Percentiles rank a stretch among this genome's conserved stretches.
Evolutionary conservation across 1,140 invertebrate species (phyloP).

Genomic region (Drosophila hydei): DNA sequence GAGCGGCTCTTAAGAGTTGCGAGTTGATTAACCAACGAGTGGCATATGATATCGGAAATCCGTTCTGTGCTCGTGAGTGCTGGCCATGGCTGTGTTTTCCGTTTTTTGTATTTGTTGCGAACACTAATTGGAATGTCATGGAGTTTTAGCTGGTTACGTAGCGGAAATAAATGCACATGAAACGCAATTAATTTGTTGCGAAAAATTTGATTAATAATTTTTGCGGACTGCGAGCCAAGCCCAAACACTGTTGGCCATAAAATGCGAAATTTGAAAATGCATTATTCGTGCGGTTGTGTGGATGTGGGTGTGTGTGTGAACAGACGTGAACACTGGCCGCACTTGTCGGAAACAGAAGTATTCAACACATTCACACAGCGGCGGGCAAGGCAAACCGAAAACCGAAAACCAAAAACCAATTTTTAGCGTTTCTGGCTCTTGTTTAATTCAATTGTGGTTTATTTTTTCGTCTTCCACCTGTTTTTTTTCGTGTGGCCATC

Average conservation of each 20-base stretch:
- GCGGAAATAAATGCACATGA: conserved; percentile 32
- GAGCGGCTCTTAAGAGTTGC: conserved; percentile 4
- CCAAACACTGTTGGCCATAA: conserved; percentile 27
- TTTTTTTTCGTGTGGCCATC: conserved; percentile 1
- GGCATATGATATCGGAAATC: conserved; percentile 23
- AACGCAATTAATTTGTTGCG: conserved; percentile 52
- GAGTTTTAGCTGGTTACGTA: conserved; percentile 36
- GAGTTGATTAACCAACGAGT: conserved; percentile 13
- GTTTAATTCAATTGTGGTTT: conserved; percentile 34
- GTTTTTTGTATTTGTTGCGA: no score
- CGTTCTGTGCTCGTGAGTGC: neutral
- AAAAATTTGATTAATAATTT: conserved; percentile 51
- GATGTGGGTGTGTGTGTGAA: neutral
- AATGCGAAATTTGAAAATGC: conserved; percentile 36
- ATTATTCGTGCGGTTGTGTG: neutral
- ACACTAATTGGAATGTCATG: conserved; percentile 35
- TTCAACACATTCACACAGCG: neutral
- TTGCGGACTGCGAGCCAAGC: neutral
- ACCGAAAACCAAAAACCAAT: conserved; percentile 18
- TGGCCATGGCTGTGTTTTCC: no score
- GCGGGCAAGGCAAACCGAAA: neutral
- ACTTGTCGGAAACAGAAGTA: conserved; percentile 28
- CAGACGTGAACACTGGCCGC: conserved; percentile 39
- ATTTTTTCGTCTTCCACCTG: neutral
- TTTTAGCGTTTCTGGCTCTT: conserved; percentile 28